These are phyloP conservation scores for Glyphotaelius pellucidus DNA, from an alignment of 2,888 invertebrate species.

Conservation along the genomic window DNA sequence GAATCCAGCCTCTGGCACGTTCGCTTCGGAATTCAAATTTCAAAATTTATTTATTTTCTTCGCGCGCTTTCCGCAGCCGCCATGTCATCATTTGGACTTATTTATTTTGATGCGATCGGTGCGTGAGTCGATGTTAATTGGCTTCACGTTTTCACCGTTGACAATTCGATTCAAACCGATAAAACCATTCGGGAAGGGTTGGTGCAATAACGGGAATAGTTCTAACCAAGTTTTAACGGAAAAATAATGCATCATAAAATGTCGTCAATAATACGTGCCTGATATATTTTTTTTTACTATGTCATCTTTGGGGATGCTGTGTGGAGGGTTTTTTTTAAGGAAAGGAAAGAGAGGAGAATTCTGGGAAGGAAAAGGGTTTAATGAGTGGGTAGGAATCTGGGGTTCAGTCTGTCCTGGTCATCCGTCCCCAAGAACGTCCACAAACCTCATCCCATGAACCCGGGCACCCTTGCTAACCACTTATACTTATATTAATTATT, in stretches of 20 bases:
- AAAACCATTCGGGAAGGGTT: not conserved
- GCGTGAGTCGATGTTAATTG: slow-evolving; percentile 38
- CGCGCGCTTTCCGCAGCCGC: slow-evolving; percentile 47
- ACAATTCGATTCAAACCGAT: slow-evolving; percentile 16
- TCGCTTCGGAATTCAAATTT: slow-evolving; percentile 59
- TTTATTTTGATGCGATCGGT: slow-evolving; percentile 58
- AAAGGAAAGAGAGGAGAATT: too few relatives aligned
- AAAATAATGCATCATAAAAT: not conserved
- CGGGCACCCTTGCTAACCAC: too few relatives aligned
- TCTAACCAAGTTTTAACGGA: not conserved
- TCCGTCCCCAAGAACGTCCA: too few relatives aligned
- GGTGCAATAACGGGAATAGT: not conserved
- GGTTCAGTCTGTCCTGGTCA: too few relatives aligned
- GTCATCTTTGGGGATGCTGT: too few relatives aligned
- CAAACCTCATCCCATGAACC: too few relatives aligned
- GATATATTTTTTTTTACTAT: too few relatives aligned
- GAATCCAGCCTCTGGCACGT: slow-evolving; percentile 62
- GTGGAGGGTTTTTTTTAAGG: too few relatives aligned
- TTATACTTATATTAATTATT: too few relatives aligned
- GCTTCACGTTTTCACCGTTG: slow-evolving; percentile 11
- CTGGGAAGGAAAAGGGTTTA: too few relatives aligned
- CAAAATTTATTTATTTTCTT: slow-evolving; percentile 62
- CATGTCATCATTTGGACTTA: slow-evolving; percentile 57
- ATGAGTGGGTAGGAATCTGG: too few relatives aligned
- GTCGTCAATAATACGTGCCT: too few relatives aligned